phyloP scores from a whole-genome alignment of 2,113 vertebrate genomes.

The Cochlearius cochlearius region DNA sequence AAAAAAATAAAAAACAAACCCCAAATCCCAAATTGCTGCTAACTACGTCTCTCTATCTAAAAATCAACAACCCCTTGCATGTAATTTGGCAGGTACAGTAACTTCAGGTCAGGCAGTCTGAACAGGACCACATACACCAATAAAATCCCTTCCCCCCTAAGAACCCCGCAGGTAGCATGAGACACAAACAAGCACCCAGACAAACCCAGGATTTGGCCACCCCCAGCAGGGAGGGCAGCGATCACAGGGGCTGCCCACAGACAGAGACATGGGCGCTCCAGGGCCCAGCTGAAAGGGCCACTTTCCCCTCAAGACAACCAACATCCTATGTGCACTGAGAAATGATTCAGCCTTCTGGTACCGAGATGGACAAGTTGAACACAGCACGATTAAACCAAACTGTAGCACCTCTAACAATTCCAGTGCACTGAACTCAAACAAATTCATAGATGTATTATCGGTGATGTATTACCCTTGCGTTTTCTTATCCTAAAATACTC shows the following conservation, averaged over 20 bases:
- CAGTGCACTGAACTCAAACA: neutral
- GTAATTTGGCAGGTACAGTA: neutral
- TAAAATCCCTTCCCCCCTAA: neutral
- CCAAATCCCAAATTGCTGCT: neutral
- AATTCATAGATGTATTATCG: neutral
- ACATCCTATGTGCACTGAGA: neutral
- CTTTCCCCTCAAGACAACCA: neutral
- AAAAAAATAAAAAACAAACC: neutral
- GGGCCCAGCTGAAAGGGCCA: neutral
- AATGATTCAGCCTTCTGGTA: neutral
- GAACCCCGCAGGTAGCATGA: neutral
- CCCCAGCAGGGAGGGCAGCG: neutral
- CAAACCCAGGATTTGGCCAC: rapidly evolving
- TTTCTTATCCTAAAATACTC: neutral
- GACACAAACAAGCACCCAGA: neutral
- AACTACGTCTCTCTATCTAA: neutral
- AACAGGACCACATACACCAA: neutral
- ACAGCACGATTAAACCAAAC: neutral
- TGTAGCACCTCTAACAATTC: neutral
- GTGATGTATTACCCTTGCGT: rapidly evolving
- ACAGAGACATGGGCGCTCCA: neutral
- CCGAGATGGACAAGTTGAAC: neutral
- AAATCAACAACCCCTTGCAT: neutral
- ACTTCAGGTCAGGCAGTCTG: neutral
- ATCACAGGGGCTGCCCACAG: neutral